Evolutionary conservation across 2,113 vertebrate genomes (phyloP), one percentile per base, ranked within the genome.

Genomic region (Oriolus oriolus): DNA sequence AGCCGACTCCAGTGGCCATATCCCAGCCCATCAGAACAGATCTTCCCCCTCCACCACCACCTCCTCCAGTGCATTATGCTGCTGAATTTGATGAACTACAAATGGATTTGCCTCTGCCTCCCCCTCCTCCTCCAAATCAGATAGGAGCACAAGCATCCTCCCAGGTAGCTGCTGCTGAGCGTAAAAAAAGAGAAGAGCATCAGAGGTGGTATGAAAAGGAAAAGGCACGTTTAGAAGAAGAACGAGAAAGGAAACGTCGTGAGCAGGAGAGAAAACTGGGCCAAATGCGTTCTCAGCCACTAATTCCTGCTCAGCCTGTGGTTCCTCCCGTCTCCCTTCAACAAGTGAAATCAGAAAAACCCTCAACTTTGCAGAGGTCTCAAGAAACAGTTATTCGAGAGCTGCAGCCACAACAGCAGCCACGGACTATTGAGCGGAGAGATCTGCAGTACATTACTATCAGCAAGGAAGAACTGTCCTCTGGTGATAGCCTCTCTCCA

Each of bases 191-290:
- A 8, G 99, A 99, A 92, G 99, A 99, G 94, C 99, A 99, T 94
- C 99, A 99, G 96, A 98, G 99, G 81, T 99, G 99, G 99, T 99
- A 99, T 90, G 99, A 99, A 95, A 99, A 99, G 93, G 99, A 99
- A 95, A 99, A 99, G 57, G 99, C 99, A 2, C 98, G 99, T 12
- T 98, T 99, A 80, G 99, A 99, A 80, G 99, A 99, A 84, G 99
- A 99, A 90, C 98, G 99, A 54, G 99, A 99, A 87, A 97, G 99
- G 93, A 99, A 99, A 95, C 98, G 98, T 76, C 96, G 99, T 30
- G 99, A 99, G 94, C 99, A 99, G 97, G 99, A 99, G 96, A 98
- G 99, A 79, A 99, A 99, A 97, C 96, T 99, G 95, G 99, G 99
- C 20, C 99, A 99, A 96, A 98, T 99, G 95, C 98, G 99, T 83